Conservation (phyloP, 2,888 invertebrate species). For the Erpobdella octoculata region DNA sequence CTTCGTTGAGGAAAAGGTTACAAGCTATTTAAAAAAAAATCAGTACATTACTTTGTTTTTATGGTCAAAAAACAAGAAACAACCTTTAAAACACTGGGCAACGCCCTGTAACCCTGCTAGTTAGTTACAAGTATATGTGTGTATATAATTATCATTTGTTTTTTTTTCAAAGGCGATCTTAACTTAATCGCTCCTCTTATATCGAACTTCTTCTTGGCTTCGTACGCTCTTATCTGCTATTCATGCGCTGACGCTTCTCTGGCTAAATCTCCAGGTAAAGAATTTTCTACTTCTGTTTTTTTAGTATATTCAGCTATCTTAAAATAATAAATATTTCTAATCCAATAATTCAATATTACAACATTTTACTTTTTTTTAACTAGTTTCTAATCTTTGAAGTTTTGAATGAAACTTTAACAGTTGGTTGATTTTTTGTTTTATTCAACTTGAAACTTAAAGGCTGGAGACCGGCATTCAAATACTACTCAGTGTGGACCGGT, state of each 20-base stretch:
- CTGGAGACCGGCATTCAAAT: constrained; percentile 52
- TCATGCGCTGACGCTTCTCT: constrained; percentile 53
- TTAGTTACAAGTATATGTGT: not conserved
- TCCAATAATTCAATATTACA: too few species aligned
- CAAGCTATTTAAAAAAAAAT: not conserved
- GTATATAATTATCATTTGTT: not conserved
- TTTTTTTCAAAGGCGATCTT: constrained; percentile 46
- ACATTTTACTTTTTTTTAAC: too few species aligned
- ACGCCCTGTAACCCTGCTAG: not conserved
- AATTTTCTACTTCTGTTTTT: not conserved
- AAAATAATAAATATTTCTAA: too few species aligned
- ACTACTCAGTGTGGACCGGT: constrained; percentile 51
- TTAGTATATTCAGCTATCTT: too few species aligned
- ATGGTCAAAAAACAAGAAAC: not conserved
- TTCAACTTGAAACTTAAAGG: constrained; percentile 39
- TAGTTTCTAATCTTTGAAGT: not conserved
- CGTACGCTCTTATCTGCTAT: constrained; percentile 52
- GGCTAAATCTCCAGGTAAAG: constrained; percentile 49
- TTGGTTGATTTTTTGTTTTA: not conserved
- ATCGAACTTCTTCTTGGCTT: constrained; percentile 53
- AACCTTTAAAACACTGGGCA: not conserved
- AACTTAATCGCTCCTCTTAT: constrained; percentile 52
- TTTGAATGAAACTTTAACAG: not conserved
- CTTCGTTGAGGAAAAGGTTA: too few species aligned
- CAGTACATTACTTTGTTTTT: not conserved